Evolutionary conservation across 2,113 vertebrate species (phyloP).

Genomic region (Dasyprocta punctata): DNA sequence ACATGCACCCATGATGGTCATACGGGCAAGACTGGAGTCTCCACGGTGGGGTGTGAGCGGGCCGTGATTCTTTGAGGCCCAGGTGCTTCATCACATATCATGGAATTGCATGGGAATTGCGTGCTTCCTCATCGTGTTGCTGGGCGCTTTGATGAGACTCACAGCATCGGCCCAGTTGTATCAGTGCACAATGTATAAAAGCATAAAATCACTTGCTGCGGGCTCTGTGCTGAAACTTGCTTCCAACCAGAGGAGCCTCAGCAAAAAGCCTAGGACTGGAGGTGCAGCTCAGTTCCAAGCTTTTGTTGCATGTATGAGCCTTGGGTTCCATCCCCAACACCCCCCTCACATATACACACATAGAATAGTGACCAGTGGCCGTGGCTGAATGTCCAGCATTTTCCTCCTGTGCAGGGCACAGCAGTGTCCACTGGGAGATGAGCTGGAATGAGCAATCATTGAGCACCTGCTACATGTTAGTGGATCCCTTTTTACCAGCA

Average conservation of each 20-base stretch:
- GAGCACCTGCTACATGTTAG: background rate
- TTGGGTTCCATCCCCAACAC: background rate
- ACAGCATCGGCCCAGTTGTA: background rate
- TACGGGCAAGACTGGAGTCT: background rate
- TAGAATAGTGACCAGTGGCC: background rate
- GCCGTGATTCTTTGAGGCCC: rapidly evolving
- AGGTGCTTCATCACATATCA: background rate
- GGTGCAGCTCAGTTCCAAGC: background rate
- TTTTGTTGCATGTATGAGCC: background rate
- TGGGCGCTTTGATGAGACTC: rapidly evolving
- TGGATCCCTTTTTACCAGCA: background rate
- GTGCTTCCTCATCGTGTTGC: background rate
- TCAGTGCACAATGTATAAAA: background rate
- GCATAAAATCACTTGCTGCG: background rate
- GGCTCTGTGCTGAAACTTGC: background rate
- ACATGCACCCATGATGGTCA: too few relatives aligned
- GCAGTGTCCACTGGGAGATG: background rate
- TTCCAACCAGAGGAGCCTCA: background rate
- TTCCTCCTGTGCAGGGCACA: background rate
- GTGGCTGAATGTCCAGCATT: background rate
- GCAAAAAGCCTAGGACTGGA: background rate
- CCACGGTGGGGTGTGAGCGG: background rate
- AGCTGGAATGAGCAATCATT: background rate
- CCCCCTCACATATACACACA: background rate
- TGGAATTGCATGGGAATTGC: background rate